Conservation (phyloP, 2,888 invertebrate genomes). For the Thera britannica region DNA sequence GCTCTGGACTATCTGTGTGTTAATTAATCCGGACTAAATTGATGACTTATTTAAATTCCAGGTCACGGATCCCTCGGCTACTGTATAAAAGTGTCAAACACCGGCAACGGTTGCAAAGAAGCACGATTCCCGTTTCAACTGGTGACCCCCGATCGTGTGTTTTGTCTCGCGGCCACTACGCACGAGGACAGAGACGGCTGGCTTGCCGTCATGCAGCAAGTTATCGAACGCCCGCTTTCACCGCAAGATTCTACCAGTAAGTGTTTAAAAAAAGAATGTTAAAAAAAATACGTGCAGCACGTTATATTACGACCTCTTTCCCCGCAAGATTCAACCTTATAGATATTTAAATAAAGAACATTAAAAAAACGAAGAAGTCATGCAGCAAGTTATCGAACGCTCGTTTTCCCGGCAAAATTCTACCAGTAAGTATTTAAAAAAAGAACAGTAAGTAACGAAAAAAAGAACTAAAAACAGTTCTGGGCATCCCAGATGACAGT, state of each 20-base stretch:
- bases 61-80: constrained; percentile 91
- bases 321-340: too few species aligned
- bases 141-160: constrained; percentile 91
- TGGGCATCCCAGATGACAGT: too few species aligned
- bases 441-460: too few species aligned
- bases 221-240: constrained; percentile 90
- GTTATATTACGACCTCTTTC: too few species aligned
- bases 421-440: too few species aligned
- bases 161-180: constrained; percentile 90
- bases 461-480: too few species aligned
- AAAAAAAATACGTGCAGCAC: background rate
- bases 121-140: constrained; percentile 93
- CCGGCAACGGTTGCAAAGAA: constrained; percentile 86
- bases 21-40: too few species aligned
- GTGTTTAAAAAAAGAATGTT: constrained; percentile 45
- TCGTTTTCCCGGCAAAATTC: too few species aligned
- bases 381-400: too few species aligned
- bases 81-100: constrained; percentile 86
- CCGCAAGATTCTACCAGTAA: constrained; percentile 91
- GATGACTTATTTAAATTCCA: constrained; percentile 46
- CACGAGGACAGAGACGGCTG: constrained; percentile 92
- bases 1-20: too few species aligned
- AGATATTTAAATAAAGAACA: too few species aligned
- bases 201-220: constrained; percentile 90
- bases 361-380: too few species aligned